Evolutionary conservation across 2,797 vertebrate genomes (phyloP), one percentile per base, ranked within the genome.

Genomic region (Premnoplex brunnescens): DNA sequence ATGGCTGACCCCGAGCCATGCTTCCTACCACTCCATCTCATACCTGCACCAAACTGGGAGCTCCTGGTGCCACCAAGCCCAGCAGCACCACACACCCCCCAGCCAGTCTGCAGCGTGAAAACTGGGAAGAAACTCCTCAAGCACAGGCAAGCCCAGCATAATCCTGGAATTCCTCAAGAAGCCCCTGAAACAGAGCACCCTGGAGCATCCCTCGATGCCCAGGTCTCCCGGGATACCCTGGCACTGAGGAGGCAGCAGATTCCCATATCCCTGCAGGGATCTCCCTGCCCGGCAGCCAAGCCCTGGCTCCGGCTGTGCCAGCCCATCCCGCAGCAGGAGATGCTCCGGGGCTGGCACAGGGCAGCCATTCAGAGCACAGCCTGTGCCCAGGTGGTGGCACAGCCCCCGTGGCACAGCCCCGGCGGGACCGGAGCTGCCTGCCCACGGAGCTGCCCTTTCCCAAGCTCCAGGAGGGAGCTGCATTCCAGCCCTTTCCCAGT

Each of bases 1-100:
- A 39, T 4, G 8, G 68, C n/a, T 0, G 6, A 26, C 63, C n/a
- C 74, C 9, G 0, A 83, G 69, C 52, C 46, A 46, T 4, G 0
- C 58, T 63, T 49, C 55, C 64, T 18, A 63, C 9, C 19, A 8
- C 27, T 16, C 9, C 28, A 12, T 23, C 54, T 12, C 27, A 1
- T 2, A 49, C 8, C 54, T 24, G 48, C 62, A 60, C 41, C 54
- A 14, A 3, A 17, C 36, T 14, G 51, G 59, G 28, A 72, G 49
- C 82, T 49, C 36, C 2, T 2, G 21, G 21, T 30, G 21, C 66
- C 67, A 54, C 63, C 67, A 24, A 19, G 7, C 39, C 55, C n/a
- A 48, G 73, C 76, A 78, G 48, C 83, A 46, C 20, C 63, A 41
- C 6, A 18, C 55, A 9, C 21, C 4, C 59, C n/a, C 41, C 7